Evolutionary conservation across 2,113 vertebrate genomes (phyloP), one percentile per base, ranked within the genome.

Genomic region (Brachyhypopomus occidentalis): DNA sequence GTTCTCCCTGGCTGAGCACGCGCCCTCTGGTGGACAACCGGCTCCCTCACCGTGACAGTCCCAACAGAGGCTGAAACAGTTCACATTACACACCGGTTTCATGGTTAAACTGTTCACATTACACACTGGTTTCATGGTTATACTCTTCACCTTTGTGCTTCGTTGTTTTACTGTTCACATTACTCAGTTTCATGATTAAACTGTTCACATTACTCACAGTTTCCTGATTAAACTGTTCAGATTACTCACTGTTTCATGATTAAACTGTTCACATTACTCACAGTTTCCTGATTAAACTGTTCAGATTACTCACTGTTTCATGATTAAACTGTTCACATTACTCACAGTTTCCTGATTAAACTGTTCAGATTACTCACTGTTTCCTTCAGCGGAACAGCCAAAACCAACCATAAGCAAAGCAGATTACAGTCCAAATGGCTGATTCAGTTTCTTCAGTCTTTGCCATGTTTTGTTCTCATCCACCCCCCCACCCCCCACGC

Each of bases 61-160:
- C n/a, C n/a, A n/a, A n/a, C n/a, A n/a, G n/a, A n/a, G n/a, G n/a
- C n/a, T n/a, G n/a, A n/a, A 30, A 30, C 30, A 2, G 30, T 30
- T 30, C 30, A 30, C 30, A 30, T 30, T 30, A 30, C 30, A 2
- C 30, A 30, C 30, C 3, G 30, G 30, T 30, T 30, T 30, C 30
- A 81, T 75, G 79, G 75, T 81, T 72, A 81, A 75, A 72, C 79
- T 81, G 79, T 81, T 81, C 79, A 75, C 79, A 81, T 81, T 81
- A 81, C 79, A 2, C 30, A 30, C 30, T 30, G 30, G 30, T 30
- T 30, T 30, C 30, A 30, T 30, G 2, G 30, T 30, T 30, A 30
- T 30, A 30, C 30, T 30, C 30, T 30, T 30, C 30, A 30, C 30
- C 30, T 30, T 30, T 30, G 30, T 30, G 30, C 3, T 30, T 30